Evolutionary conservation across 2,113 vertebrate species (phyloP).

Genomic region (Rhizomys pruinosus): DNA sequence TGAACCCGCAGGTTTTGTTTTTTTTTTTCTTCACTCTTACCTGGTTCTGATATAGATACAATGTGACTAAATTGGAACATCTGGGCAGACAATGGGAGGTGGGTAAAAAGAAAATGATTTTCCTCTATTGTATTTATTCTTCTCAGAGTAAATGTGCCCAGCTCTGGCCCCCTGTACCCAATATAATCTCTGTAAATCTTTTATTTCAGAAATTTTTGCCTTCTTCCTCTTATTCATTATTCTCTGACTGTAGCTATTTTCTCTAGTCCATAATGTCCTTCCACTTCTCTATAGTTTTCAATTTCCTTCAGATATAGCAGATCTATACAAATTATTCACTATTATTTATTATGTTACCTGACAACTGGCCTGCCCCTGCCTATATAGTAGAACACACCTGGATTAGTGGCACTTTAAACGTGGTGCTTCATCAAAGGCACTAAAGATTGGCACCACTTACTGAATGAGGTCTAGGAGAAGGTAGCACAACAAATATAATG

Average conservation of each 20-base stretch:
- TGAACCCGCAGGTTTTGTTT: background rate
- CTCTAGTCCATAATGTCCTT: background rate
- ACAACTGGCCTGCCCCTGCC: background rate
- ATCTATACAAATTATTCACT: conserved; percentile 27
- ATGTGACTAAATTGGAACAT: conserved; percentile 41
- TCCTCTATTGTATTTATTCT: background rate
- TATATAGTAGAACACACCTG: background rate
- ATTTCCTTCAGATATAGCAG: background rate
- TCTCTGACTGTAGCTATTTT: conserved; percentile 23
- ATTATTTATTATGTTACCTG: conserved; percentile 20
- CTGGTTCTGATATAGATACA: background rate
- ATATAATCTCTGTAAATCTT: background rate
- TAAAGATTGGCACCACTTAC: background rate
- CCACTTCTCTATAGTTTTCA: background rate
- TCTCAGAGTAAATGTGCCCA: background rate
- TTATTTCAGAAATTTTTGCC: background rate
- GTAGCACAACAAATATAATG: background rate
- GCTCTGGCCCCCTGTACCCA: background rate
- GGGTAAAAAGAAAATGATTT: background rate
- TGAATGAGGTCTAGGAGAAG: background rate
- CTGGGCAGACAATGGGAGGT: background rate
- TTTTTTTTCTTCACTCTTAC: background rate
- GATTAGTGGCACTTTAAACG: background rate
- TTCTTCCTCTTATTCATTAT: conserved; percentile 15
- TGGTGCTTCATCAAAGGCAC: background rate